phyloP scores from a whole-genome alignment of 2,888 invertebrate species.

The Scrobipalpa atriplicella region DNA sequence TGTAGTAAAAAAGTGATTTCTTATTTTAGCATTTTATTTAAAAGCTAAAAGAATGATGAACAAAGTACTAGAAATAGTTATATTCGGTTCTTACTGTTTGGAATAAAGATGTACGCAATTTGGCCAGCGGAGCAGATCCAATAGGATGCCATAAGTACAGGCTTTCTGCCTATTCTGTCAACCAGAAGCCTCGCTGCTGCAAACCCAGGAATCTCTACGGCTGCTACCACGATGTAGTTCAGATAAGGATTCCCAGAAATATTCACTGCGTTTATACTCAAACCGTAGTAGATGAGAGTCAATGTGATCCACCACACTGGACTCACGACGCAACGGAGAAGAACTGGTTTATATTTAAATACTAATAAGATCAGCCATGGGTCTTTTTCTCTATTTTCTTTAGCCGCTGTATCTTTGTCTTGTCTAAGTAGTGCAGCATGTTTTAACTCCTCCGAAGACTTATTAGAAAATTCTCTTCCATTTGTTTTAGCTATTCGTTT shows the following conservation, averaged over 20 bases:
- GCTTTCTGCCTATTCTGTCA: slow-evolving; percentile 84
- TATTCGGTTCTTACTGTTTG: slow-evolving; percentile 71
- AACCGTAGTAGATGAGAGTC: slow-evolving; percentile 90
- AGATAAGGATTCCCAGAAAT: slow-evolving; percentile 87
- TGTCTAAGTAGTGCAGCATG: not conserved
- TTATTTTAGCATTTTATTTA: no score
- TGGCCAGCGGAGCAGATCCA: slow-evolving; percentile 81
- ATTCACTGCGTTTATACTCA: slow-evolving; percentile 89
- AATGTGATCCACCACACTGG: slow-evolving; percentile 91
- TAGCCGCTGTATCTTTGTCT: not conserved
- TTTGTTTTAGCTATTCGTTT: slow-evolving; percentile 19
- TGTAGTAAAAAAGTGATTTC: slow-evolving; percentile 33
- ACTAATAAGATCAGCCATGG: slow-evolving; percentile 51
- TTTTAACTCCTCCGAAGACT: slow-evolving; percentile 69
- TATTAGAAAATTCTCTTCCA: slow-evolving; percentile 22
- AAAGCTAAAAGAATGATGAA: no score
- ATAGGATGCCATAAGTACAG: slow-evolving; percentile 82
- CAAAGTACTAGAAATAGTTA: no score
- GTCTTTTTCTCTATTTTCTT: slow-evolving; percentile 32
- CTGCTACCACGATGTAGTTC: slow-evolving; percentile 85
- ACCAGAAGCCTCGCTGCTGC: slow-evolving; percentile 83
- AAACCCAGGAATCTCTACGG: slow-evolving; percentile 89
- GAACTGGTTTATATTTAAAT: slow-evolving; percentile 65
- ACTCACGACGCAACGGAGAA: slow-evolving; percentile 76
- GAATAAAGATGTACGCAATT: slow-evolving; percentile 69